phyloP scores from a whole-genome alignment of 2,113 vertebrate genomes.

The Pterocles gutturalis region DNA sequence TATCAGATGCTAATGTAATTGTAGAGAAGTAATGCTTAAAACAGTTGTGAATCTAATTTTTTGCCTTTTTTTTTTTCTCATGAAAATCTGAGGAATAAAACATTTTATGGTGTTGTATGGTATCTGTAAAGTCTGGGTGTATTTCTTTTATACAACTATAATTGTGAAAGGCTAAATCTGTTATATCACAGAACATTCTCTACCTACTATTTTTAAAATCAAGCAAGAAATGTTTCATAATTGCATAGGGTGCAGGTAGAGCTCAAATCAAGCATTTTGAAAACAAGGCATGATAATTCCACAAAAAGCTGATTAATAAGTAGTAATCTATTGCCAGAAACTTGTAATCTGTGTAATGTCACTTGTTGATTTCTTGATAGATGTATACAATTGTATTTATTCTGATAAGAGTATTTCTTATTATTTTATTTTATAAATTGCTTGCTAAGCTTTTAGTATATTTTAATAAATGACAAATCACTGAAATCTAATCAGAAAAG shows the following conservation, averaged over 20 bases:
- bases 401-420: not conserved
- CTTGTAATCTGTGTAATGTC: not conserved
- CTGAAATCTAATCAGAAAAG: not conserved
- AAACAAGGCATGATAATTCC: not conserved
- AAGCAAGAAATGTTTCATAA: conserved; percentile 3
- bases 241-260: not conserved
- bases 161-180: conserved; percentile 38
- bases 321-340: not conserved
- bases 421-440: not conserved
- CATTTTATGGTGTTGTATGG: not conserved
- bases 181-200: conserved; percentile 27
- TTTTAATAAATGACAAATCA: not conserved
- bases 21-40: not conserved
- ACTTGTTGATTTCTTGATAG: conserved; percentile 46
- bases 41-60: not conserved
- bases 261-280: not conserved
- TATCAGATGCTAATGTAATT: not conserved
- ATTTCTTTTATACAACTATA: conserved; percentile 29
- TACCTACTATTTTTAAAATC: conserved; percentile 49
- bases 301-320: not conserved
- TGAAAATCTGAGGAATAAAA: conserved; percentile 22
- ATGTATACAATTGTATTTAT: not conserved
- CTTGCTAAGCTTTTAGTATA: not conserved
- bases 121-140: conserved; percentile 34
- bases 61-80: not conserved